These are phyloP conservation scores for Anoplopoma fimbria DNA, from an alignment of 2,113 vertebrate species.

Conservation along the genomic window DNA sequence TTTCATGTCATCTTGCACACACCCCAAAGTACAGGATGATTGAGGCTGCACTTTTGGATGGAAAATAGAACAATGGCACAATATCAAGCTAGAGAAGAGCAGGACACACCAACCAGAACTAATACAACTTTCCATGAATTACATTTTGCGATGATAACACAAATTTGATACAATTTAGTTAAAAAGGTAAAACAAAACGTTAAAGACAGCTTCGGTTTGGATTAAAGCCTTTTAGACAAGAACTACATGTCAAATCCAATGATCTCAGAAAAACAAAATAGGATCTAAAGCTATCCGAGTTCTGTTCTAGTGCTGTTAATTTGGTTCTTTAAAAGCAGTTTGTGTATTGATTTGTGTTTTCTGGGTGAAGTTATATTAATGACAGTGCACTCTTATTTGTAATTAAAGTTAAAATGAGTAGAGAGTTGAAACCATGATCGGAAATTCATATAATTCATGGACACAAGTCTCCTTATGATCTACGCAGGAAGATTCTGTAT, in stretches of 20 bases:
- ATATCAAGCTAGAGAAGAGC: neutral
- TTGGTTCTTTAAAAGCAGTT: neutral
- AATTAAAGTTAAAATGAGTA: too few relatives aligned
- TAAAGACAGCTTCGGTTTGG: neutral
- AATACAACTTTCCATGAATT: neutral
- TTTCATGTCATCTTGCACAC: conserved; percentile 11
- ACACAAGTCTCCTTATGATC: too few relatives aligned
- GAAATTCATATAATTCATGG: too few relatives aligned
- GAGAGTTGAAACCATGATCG: too few relatives aligned
- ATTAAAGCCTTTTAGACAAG: neutral
- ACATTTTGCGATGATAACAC: neutral
- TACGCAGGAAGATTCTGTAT: too few relatives aligned
- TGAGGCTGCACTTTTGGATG: neutral
- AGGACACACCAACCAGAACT: neutral
- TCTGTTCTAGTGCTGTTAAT: neutral
- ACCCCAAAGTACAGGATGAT: conserved; percentile 28
- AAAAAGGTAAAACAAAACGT: neutral
- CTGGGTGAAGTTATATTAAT: neutral
- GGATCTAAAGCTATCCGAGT: neutral
- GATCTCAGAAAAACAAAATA: neutral
- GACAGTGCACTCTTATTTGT: too few relatives aligned
- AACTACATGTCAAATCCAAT: neutral
- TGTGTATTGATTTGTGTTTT: neutral
- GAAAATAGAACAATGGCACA: neutral
- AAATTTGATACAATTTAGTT: neutral